Conservation (phyloP, 23 tunicate genomes). For the Corella eumyota region DNA sequence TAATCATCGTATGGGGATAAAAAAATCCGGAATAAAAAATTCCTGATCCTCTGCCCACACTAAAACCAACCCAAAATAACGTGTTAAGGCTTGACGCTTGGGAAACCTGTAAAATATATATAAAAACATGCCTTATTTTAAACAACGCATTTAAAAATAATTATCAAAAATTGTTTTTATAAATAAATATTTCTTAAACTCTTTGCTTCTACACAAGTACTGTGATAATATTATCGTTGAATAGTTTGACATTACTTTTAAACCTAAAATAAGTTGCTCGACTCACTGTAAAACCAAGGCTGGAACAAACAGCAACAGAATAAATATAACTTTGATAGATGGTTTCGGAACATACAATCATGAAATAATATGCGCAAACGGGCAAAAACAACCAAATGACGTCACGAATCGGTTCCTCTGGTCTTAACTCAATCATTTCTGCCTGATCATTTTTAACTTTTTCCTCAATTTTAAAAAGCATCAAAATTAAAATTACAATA, state of each 20-base stretch:
- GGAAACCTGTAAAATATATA: constrained; percentile 20
- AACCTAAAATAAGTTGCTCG: not conserved
- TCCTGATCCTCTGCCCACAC: constrained; percentile 86
- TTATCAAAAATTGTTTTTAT: not conserved
- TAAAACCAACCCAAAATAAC: constrained; percentile 89
- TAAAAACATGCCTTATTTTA: not conserved
- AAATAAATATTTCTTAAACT: not conserved
- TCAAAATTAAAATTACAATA: constrained; percentile 28
- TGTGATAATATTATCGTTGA: too few relatives aligned
- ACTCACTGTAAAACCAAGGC: constrained; percentile 60
- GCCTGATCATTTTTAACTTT: constrained; percentile 18
- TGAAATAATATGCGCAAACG: constrained; percentile 28
- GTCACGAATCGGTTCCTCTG: constrained; percentile 51
- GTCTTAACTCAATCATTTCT: constrained; percentile 23
- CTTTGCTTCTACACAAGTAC: not conserved
- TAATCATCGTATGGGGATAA: constrained; percentile 60
- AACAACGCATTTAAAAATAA: not conserved
- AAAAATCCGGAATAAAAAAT: constrained; percentile 64
- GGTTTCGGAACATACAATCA: constrained; percentile 34
- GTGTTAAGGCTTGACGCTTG: constrained; percentile 74
- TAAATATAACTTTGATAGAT: constrained; percentile 73
- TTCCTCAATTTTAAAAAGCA: constrained; percentile 35
- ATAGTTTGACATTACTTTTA: too few relatives aligned
- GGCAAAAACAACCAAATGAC: constrained; percentile 54
- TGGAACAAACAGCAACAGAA: constrained; percentile 63